These are phyloP conservation scores for Stenopsyche tienmushanensis DNA, from an alignment of 1,140 invertebrate genomes.

Conservation along the genomic window DNA sequence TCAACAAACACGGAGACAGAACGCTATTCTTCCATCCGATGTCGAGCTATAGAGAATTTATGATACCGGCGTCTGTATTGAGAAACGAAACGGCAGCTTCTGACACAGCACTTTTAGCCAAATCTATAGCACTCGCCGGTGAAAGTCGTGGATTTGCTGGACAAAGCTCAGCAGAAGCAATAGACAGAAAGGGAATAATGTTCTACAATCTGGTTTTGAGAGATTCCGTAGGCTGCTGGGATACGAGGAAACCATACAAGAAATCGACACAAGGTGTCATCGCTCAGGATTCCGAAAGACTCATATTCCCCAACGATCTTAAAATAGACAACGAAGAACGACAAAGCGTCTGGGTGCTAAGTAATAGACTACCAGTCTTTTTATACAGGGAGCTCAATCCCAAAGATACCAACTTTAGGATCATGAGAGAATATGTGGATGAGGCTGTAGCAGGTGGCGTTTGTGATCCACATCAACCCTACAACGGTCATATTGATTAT, in stretches of 20 bases:
- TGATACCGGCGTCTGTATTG: conserved; percentile 65
- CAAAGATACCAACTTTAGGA: conserved; percentile 69
- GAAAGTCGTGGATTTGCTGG: conserved; percentile 61
- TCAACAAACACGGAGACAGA: conserved; percentile 58
- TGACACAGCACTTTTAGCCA: conserved; percentile 50
- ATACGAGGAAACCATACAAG: conserved; percentile 68
- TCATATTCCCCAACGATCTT: conserved; percentile 78
- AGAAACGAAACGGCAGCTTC: conserved; percentile 59
- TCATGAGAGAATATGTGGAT: conserved; percentile 63
- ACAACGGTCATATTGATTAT: conserved; percentile 8
- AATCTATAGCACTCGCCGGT: conserved; percentile 65
- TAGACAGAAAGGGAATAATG: conserved; percentile 71
- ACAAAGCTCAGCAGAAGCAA: conserved; percentile 70
- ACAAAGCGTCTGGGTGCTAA: conserved; percentile 73
- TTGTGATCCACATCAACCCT: conserved; percentile 60
- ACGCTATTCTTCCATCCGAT: conserved; percentile 76
- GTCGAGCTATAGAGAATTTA: conserved; percentile 76
- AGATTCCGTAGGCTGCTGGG: conserved; percentile 77
- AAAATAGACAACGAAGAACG: conserved; percentile 68
- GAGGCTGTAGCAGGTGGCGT: conserved; percentile 65
- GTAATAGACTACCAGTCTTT: conserved; percentile 72
- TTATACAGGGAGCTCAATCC: conserved; percentile 66
- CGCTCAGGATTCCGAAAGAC: conserved; percentile 58
- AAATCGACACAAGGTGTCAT: conserved; percentile 64
- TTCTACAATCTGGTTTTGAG: conserved; percentile 75